Conservation (phyloP, 2,113 vertebrate genomes). For the Uria aalge region DNA sequence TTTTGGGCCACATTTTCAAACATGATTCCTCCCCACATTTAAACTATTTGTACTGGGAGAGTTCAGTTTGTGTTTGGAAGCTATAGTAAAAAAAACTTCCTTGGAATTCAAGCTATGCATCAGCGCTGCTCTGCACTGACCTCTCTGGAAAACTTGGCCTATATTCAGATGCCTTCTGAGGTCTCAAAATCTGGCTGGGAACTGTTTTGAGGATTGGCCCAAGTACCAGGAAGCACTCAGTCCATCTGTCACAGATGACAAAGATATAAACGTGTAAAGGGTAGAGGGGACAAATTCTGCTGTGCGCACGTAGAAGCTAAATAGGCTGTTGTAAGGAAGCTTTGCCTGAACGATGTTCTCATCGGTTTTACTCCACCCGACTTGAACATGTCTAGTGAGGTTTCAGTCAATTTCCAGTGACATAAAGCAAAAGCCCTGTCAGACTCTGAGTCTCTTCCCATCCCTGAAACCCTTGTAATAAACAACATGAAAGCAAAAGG, state of each 20-base stretch:
- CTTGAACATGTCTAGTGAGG: not conserved
- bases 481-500: not conserved
- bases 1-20: slow-evolving; percentile 2
- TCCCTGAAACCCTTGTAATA: not conserved
- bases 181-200: not conserved
- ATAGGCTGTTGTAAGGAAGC: not conserved
- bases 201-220: not conserved
- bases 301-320: not conserved
- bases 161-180: not conserved
- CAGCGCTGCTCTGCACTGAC: not conserved
- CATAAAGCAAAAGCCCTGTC: not conserved
- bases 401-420: not conserved
- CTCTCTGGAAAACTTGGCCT: not conserved
- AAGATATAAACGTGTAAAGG: not conserved
- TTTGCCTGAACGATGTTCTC: not conserved
- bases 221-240: not conserved
- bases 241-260: not conserved
- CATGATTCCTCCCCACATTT: not conserved
- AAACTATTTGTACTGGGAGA: not conserved
- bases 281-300: not conserved
- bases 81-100: not conserved
- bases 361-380: not conserved
- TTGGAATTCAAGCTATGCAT: not conserved
- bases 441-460: not conserved
- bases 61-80: not conserved